These are phyloP conservation scores for Oncorhynchus nerka DNA, from an alignment of 2,113 vertebrate genomes.

Conservation along the genomic window DNA sequence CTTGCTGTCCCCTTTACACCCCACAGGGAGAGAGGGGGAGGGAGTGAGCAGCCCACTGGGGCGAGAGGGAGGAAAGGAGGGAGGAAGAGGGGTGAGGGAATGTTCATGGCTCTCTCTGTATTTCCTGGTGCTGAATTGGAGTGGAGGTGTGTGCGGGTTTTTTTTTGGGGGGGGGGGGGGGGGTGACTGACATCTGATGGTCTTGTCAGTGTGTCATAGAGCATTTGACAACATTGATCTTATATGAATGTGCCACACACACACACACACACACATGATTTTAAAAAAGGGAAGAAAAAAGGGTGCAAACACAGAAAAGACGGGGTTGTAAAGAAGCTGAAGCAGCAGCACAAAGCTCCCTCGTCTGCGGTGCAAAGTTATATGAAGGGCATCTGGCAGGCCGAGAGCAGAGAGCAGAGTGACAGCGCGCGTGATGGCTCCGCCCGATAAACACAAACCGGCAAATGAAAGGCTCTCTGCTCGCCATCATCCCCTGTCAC, in stretches of 20 bases:
- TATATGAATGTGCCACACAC: slow-evolving; percentile 14
- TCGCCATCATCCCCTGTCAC: slow-evolving; percentile 99
- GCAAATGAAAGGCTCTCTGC: slow-evolving; percentile 99
- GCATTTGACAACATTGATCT: slow-evolving; percentile 51
- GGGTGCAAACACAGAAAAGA: neutral
- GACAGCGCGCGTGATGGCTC: slow-evolving; percentile 99
- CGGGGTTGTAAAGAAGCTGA: neutral
- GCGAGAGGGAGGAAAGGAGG: neutral
- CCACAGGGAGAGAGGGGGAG: slow-evolving; percentile 46
- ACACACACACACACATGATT: slow-evolving; percentile 35
- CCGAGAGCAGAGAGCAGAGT: slow-evolving; percentile 98
- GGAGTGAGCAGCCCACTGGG: no score
- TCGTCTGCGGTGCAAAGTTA: slow-evolving; percentile 97
- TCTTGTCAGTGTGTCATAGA: no score
- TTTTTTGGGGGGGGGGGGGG: slow-evolving; percentile 44
- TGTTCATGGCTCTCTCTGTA: neutral
- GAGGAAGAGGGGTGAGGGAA: neutral
- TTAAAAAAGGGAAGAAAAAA: slow-evolving; percentile 43
- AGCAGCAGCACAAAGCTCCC: slow-evolving; percentile 45
- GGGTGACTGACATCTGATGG: slow-evolving; percentile 76
- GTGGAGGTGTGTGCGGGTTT: slow-evolving; percentile 66
- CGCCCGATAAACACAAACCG: slow-evolving; percentile 98
- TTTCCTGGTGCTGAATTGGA: neutral
- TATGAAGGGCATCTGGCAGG: slow-evolving; percentile 99
- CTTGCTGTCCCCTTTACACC: slow-evolving; percentile 65